Evolutionary conservation across 1,140 invertebrate species (phyloP), one percentile per base, ranked within the genome.

Genomic region (Heliconius hermathena): DNA sequence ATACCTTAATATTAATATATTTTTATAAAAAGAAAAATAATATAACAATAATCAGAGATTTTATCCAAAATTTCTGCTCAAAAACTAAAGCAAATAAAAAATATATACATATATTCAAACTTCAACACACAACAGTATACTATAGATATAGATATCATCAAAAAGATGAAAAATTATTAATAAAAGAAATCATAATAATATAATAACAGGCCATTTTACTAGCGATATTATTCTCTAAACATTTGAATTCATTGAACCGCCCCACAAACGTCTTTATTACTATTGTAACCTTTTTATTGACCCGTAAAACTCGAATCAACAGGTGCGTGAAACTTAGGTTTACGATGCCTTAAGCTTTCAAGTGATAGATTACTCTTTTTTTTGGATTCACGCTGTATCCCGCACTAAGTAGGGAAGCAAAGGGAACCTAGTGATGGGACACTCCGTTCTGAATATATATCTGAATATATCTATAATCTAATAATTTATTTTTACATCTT

Each of bases 261-360:
- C 33, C 66, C 57, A 76, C 74, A 70, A 76, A 76, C 20, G 36
- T 76, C 74, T 76, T 76, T 76, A 76, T 76, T 76, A 76, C 74
- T 38, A 76, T 76, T 49, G 54, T 76, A 76, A 76, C 74, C 74
- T 76, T 76, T 76, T 76, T 66, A 76, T 76, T 72, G 71, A 78
- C 52, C 71, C 76, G 54, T 78, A 70, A 78, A 79, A 79, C 72
- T 74, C 70, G 74, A 49, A n/a, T 76, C 77, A 79, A 79, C 77
- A 79, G 73, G 77, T 79, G 77, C 29, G 36, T 76, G 16, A 29
- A 41, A 66, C 60, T 66, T 66, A 16, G 33, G n/a, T 49, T 73
- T n/a, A 57, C 6, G 54, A 57, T 9, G 5, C 54, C 54, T 57
- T 22, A 57, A 57, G 54, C n/a, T 57, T 57, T 22, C 6, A 18